These are phyloP conservation scores for Maniola hyperantus DNA, from an alignment of 2,888 invertebrate genomes.

Conservation along the genomic window DNA sequence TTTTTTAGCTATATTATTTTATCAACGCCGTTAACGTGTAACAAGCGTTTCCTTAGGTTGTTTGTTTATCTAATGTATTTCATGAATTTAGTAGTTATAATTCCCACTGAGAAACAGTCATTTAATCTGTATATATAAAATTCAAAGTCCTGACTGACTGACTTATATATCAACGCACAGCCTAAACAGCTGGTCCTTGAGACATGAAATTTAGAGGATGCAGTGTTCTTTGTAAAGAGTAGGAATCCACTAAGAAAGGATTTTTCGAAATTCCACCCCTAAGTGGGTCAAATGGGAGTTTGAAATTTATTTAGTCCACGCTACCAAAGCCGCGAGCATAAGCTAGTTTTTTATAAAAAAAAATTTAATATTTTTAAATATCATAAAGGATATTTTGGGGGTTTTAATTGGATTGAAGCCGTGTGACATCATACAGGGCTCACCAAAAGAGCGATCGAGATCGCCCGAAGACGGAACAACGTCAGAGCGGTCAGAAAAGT, in stretches of 20 bases:
- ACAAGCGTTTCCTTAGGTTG: neutral
- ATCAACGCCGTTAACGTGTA: neutral
- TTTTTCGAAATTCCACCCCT: no score
- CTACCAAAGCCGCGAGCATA: no score
- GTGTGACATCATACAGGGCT: slow-evolving; percentile 57
- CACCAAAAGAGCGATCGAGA: slow-evolving; percentile 58
- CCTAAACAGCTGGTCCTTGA: no score
- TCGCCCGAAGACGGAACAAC: slow-evolving; percentile 59
- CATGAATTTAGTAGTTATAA: neutral
- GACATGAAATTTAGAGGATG: no score
- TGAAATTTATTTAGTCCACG: no score
- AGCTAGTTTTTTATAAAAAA: neutral
- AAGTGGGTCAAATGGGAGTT: no score
- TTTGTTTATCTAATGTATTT: neutral
- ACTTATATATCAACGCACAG: no score
- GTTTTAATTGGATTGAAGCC: slow-evolving; percentile 24
- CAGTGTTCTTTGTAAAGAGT: no score
- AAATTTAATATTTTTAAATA: neutral
- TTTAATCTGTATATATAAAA: no score
- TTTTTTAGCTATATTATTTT: slow-evolving; percentile 44
- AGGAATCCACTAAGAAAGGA: no score
- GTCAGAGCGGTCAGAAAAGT: slow-evolving; percentile 51
- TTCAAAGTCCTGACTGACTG: no score
- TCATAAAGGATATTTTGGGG: neutral
- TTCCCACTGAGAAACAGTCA: neutral